Base-by-base conservation (phyloP, 2,888 invertebrate species). In the Girardia tigrina region DNA sequence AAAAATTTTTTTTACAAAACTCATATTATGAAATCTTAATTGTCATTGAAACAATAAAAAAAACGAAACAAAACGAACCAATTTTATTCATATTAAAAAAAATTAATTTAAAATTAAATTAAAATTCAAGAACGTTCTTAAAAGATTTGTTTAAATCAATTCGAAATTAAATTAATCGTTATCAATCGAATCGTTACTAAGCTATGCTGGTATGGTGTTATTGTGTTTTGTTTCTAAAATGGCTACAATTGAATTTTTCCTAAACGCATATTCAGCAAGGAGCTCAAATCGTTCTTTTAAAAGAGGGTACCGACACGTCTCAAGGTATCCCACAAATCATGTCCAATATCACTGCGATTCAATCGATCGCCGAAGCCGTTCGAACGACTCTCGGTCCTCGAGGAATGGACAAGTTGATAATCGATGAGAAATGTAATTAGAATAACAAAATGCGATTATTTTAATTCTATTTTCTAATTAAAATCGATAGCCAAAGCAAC, bases 341-440 rank as follows among this genome's bases (percentile, higher is more conserved):
- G 80, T 94, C 94, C 75, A 97, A 97, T 85, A 95, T 97, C 84
- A 95, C 91, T 88, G 95, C 95, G 26, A 97, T 95, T 84, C 92
- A 93, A 78, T 84, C 84, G 8, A 90, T 99, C 29, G 93, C 92
- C 0, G 97, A 98, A 87, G 91, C 94, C 42, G 93, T 95, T 78
- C 89, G 95, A 77, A 98, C 98, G 0, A 99, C 98, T 0, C 87
- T 99, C 69, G 98, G 98, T 70, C 98, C 98, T 4, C 89, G 98
- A 28, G 98, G 98, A 78, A 94, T 99, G 94, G 98, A 99, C 85
- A 99, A 99, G 84, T 87, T 99, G 74, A 93, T 99, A 77, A 94
- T 98, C 0, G 91, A 92, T 82, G 87, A 88, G 78, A 88, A 88
- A 79, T 93, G 94, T 77, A 79, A 73, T 70, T 42, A 69, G 27